Evolutionary conservation across 2,797 vertebrate species (phyloP).

Genomic region (Cossypha niveicapilla): DNA sequence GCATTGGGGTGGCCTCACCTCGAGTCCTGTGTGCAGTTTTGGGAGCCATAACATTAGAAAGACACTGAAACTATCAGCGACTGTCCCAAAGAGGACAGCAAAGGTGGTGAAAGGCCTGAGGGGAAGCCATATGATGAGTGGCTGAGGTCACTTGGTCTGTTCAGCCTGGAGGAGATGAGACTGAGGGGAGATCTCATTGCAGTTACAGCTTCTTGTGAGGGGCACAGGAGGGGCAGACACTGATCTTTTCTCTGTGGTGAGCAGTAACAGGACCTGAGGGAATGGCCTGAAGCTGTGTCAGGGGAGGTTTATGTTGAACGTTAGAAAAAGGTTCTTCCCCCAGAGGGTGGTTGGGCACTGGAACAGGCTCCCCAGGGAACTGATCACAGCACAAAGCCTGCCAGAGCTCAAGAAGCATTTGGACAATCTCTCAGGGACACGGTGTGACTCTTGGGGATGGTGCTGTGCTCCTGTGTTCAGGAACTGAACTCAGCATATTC

Average conservation of each 20-base stretch:
- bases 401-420: neutral
- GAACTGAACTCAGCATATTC: neutral
- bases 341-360: neutral
- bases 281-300: neutral
- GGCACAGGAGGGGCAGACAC: rapidly evolving
- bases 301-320: rapidly evolving
- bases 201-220: rapidly evolving
- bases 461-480: neutral
- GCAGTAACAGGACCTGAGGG: neutral
- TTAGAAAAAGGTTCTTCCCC: rapidly evolving
- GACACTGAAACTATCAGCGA: neutral
- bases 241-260: neutral
- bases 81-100: neutral
- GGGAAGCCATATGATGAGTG: neutral
- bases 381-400: neutral
- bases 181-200: neutral
- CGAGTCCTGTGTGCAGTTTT: rapidly evolving
- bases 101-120: rapidly evolving
- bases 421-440: neutral
- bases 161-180: neutral
- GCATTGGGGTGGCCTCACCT: neutral
- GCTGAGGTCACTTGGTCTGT: neutral
- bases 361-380: neutral
- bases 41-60: neutral
- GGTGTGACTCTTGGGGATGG: neutral